Conservation (phyloP, 2,888 invertebrate genomes). For the Lepidocyrtinus sp. region DNA sequence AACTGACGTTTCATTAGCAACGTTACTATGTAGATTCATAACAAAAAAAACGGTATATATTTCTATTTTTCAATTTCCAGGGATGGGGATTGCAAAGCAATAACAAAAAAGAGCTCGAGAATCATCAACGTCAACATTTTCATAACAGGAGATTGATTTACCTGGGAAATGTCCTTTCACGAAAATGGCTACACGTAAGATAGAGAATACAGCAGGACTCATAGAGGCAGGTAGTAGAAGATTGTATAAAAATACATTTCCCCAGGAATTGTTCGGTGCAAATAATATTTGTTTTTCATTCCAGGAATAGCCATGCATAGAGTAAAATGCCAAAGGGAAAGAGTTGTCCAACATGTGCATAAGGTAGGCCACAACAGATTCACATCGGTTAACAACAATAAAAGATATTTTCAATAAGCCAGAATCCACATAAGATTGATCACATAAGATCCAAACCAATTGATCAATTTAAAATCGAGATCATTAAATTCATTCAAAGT, state of each 20-base stretch:
- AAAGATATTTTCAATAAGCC: too few species aligned
- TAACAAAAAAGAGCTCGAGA: background rate
- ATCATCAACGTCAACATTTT: background rate
- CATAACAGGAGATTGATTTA: constrained; percentile 74
- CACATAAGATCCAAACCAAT: constrained; percentile 14
- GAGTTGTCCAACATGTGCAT: too few species aligned
- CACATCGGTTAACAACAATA: background rate
- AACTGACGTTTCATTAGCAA: background rate
- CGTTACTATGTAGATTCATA: background rate
- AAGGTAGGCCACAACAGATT: too few species aligned
- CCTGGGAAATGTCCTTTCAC: constrained; percentile 95
- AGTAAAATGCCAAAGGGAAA: constrained; percentile 27
- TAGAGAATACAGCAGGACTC: constrained; percentile 9
- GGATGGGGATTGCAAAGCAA: background rate
- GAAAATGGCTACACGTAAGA: constrained; percentile 81
- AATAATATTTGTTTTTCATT: background rate
- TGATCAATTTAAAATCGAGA: too few species aligned
- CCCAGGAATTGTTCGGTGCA: background rate
- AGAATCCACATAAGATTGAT: background rate
- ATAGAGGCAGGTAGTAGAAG: background rate
- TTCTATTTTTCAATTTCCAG: background rate
- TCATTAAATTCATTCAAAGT: constrained; percentile 8
- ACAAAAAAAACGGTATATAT: background rate
- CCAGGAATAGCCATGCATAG: constrained; percentile 6
- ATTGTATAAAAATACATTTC: background rate